Conservation (phyloP, 2,888 invertebrate species). For the Masnerella sp. region DNA sequence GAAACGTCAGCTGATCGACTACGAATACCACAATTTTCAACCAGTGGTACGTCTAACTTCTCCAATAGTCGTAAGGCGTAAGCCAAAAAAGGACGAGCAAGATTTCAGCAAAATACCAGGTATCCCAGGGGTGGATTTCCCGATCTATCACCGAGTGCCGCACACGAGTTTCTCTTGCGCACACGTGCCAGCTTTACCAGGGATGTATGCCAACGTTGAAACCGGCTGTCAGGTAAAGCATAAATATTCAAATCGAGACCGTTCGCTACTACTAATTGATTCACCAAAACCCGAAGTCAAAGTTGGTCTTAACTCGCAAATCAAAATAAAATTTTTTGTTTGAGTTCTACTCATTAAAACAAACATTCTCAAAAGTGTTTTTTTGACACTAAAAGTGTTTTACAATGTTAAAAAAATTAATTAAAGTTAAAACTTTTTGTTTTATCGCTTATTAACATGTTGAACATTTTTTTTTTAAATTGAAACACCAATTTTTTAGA, state of each 20-base stretch:
- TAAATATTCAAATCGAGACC: background rate
- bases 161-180: slow-evolving; percentile 88
- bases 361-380: no score
- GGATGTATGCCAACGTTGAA: slow-evolving; percentile 94
- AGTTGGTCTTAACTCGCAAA: no score
- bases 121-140: slow-evolving; percentile 88
- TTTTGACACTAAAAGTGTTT: no score
- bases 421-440: no score
- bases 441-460: no score
- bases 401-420: no score
- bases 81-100: slow-evolving; percentile 81
- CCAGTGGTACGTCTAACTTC: slow-evolving; percentile 60
- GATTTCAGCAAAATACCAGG: slow-evolving; percentile 90
- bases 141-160: slow-evolving; percentile 87
- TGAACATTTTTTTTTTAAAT: no score
- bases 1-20: slow-evolving; percentile 61
- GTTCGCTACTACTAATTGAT: no score
- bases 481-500: background rate
- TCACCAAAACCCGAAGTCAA: no score
- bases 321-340: no score
- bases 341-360: no score
- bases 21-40: slow-evolving; percentile 66
- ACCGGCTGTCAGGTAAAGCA: slow-evolving; percentile 87
- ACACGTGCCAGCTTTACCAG: slow-evolving; percentile 88
- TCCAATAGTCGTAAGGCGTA: slow-evolving; percentile 65